phyloP scores from a whole-genome alignment of 2,888 invertebrate genomes.

The Nyleta sp. region DNA sequence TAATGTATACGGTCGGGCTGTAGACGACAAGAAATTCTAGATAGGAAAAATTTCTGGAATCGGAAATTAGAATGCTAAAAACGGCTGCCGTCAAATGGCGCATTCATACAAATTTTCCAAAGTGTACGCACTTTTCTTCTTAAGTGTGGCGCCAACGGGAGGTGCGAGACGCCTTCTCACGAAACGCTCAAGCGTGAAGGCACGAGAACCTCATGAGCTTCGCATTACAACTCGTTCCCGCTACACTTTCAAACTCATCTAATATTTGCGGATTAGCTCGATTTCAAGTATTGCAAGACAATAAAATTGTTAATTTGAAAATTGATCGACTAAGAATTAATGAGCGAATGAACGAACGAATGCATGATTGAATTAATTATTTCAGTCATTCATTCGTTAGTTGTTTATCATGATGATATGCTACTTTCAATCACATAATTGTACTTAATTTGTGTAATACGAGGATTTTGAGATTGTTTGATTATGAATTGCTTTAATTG shows the following conservation, averaged over 20 bases:
- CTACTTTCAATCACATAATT: slow-evolving; percentile 1
- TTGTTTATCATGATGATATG: no score
- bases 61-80: slow-evolving; percentile 32
- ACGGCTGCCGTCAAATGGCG: slow-evolving; percentile 15
- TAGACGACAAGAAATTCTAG: neutral
- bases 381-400: no score
- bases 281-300: neutral
- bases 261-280: slow-evolving; percentile 64
- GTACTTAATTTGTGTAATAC: slow-evolving; percentile 9
- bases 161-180: slow-evolving; percentile 56
- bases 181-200: slow-evolving; percentile 71
- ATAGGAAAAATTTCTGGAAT: slow-evolving; percentile 25
- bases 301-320: slow-evolving; percentile 2
- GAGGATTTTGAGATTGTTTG: neutral
- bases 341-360: neutral
- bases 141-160: slow-evolving; percentile 68
- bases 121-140: slow-evolving; percentile 38
- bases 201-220: slow-evolving; percentile 70
- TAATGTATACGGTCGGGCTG: no score
- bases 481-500: slow-evolving; percentile 22
- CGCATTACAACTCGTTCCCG: slow-evolving; percentile 72
- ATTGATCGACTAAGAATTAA: slow-evolving; percentile 3
- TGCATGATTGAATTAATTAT: neutral
- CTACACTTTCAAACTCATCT: slow-evolving; percentile 47
- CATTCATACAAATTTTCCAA: slow-evolving; percentile 38